Base-by-base conservation (phyloP, 2,797 vertebrate genomes). In the Taenioides sp. region DNA sequence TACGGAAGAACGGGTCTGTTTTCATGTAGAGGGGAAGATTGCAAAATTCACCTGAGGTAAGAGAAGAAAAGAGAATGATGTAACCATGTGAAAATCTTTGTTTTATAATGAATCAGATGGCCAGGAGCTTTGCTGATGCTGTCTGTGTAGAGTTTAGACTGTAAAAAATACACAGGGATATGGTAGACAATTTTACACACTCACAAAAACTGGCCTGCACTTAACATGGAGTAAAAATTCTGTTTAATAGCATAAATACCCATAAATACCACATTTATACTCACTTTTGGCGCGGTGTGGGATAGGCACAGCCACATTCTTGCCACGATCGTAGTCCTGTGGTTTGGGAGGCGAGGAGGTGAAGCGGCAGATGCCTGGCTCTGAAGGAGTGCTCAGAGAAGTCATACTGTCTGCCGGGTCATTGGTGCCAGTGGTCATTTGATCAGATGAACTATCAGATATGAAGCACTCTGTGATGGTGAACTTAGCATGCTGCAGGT, bases 381-480 rank as follows among this genome's bases (percentile, higher is more conserved):
- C 98, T 0, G 98, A 99, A 0, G 97, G 97, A 0, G 98, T 99
- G 94, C 98, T 99, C 94, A 98, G 96, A 69, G 98, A 99, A 0
- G 98, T 99, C 97, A 99, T 98, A 91, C 98, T 99, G 93, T 98
- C 98, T 0, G 97, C 98, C 0, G 98, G 98, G 91, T 99, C 98
- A 0, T 97, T 99, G 89, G 98, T 99, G 76, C 97, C 98, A 0
- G 97, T 99, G 89, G 98, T 99, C 98, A 99, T 99, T 92, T 99
- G 98, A 93, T 99, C 97, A 0, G 97, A 99, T 14, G 97, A 98
- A 87, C 97, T 98, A 93, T 99, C 97, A 0, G 97, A 98, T 91
- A 99, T 97, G 95, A 99, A 98, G 89, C 97, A 99, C 90, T 99
- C 97, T 0, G 97, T 98, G 89, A 99, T 98, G 90, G 97, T 98